Evolutionary conservation across 2,888 invertebrate species (phyloP).

Genomic region (Metopia argyrocephala): DNA sequence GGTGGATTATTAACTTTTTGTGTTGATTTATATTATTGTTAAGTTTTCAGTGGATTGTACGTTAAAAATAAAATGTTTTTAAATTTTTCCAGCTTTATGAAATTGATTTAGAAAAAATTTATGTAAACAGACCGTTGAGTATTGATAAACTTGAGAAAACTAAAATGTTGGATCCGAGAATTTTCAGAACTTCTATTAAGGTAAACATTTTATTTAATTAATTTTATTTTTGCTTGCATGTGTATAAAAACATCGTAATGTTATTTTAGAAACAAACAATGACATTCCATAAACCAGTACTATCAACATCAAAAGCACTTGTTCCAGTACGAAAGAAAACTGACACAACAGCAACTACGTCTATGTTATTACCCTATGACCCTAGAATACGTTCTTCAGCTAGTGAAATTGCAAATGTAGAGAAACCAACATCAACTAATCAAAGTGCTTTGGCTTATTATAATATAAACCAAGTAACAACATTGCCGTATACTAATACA

Average conservation of each 20-base stretch:
- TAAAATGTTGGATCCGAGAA: slow-evolving; percentile 61
- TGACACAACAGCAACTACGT: background rate
- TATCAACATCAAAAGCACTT: slow-evolving; percentile 5
- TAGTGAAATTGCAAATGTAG: slow-evolving; percentile 7
- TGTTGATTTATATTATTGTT: too few species aligned
- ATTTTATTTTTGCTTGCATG: background rate
- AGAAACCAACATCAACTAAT: background rate
- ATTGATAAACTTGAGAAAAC: slow-evolving; percentile 60
- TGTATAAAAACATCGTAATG: background rate
- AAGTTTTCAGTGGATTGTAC: too few species aligned
- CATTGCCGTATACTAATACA: slow-evolving; percentile 16
- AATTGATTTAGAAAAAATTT: slow-evolving; percentile 58
- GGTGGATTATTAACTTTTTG: too few species aligned
- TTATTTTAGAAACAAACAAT: slow-evolving; percentile 24
- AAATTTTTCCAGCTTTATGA: slow-evolving; percentile 58
- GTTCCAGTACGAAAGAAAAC: too few species aligned
- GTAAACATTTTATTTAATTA: slow-evolving; percentile 47
- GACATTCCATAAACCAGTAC: background rate
- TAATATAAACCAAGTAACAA: background rate
- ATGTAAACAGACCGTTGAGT: slow-evolving; percentile 56
- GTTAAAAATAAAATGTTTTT: too few species aligned
- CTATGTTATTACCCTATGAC: slow-evolving; percentile 46
- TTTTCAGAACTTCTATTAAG: slow-evolving; percentile 59
- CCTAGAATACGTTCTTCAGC: slow-evolving; percentile 50
- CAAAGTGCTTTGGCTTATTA: slow-evolving; percentile 44